Base-by-base conservation (phyloP, 2,113 vertebrate genomes). In the Nyctereutes procyonoides region DNA sequence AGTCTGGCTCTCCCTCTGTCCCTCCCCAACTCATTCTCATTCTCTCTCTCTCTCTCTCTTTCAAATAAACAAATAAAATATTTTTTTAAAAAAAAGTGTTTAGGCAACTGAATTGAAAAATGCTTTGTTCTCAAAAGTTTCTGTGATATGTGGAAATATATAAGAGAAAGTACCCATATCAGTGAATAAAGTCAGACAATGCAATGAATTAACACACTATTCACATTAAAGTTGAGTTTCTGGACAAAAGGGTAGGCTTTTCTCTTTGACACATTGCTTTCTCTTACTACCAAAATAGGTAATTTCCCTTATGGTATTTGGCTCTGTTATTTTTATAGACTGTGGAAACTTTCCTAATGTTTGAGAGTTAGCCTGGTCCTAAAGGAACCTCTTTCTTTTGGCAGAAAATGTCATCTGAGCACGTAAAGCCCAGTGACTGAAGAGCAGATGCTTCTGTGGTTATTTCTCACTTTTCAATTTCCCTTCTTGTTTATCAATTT, bases 401-500 rank as follows among this genome's bases (percentile, higher is more conserved):
- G 62, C 76, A 83, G 63, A 80, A 98, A 97, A 97, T 95, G 81
- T 58, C 88, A n/a, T 93, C 65, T 79, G 28, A 97, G 30, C 74
- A 71, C 0, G 0, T 71, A 86, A 38, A 38, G 1, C 2, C 81
- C n/a, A 28, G 60, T 91, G 32, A 10, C 3, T 62, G 77, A 96
- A 93, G 24, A 38, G 77, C n/a, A 79, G 24, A 86, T 84, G 24
- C 5, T 1, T 43, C 43, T 35, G 55, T 89, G 55, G 1, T 81
- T 97, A 0, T 73, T 85, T 93, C 86, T 96, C 55, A 26, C 24
- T 84, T 94, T 97, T 97, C 63, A 87, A 0, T 81, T 96, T 32
- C 12, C 87, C 90, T 97, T 87, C 15, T 74, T 98, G 62, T 80
- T 77, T 95, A 97, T 97, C 89, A 69, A 2, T 90, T 96, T 97